Conservation (phyloP, 1,140 invertebrate species). For the Micrasema minimum region DNA sequence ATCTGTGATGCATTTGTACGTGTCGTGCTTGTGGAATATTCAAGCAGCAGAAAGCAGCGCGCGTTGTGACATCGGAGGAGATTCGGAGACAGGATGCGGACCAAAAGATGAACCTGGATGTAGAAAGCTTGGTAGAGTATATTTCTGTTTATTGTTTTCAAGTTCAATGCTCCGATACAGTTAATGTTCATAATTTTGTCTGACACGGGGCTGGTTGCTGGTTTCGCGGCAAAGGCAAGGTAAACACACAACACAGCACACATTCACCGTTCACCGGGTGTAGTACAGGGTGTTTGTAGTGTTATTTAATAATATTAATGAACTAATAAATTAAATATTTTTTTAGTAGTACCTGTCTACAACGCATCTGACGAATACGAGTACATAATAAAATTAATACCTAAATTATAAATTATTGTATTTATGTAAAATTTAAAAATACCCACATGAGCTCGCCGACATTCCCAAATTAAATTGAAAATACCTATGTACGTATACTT, state of each 20-base stretch:
- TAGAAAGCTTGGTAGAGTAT: constrained; percentile 64
- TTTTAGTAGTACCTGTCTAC: too few species aligned
- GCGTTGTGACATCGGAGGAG: constrained; percentile 40
- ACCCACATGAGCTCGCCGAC: too few species aligned
- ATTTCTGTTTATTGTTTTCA: constrained; percentile 40
- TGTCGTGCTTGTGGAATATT: constrained; percentile 33
- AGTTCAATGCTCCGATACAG: constrained; percentile 7
- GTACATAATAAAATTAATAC: too few species aligned
- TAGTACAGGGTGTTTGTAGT: constrained; percentile 14
- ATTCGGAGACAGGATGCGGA: constrained; percentile 42
- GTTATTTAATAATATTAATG: too few species aligned
- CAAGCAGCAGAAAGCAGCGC: constrained; percentile 17
- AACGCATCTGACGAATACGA: too few species aligned
- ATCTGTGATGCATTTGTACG: constrained; percentile 45
- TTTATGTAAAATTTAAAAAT: too few species aligned
- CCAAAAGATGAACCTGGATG: constrained; percentile 65
- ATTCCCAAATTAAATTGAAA: too few species aligned
- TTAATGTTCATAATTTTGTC: constrained; percentile 1
- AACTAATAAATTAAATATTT: too few species aligned
- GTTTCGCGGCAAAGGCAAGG: constrained; percentile 27
- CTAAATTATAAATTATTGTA: too few species aligned
- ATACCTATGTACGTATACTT: too few species aligned
- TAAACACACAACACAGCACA: constrained; percentile 29
- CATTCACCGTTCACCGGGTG: too few species aligned
- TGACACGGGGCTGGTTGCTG: not conserved